A percentile compares a stretch with the other conserved stretches of the same genome.
Conservation (phyloP, 2,113 vertebrate species). For the Melanotaenia duboulayi region DNA sequence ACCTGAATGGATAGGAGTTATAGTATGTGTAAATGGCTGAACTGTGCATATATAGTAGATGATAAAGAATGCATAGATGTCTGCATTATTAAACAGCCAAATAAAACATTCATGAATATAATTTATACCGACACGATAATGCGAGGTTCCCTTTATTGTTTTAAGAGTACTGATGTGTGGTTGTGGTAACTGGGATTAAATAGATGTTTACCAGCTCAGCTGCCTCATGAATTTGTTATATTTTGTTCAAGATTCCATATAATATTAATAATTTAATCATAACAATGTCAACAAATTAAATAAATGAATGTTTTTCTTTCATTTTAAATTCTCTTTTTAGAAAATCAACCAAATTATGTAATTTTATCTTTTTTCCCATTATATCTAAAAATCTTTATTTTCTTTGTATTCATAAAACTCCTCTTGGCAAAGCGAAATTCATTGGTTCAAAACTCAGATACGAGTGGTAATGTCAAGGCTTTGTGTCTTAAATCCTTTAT, state of each 20-base stretch:
- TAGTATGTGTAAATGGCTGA: constrained; percentile 6
- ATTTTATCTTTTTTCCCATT: no score
- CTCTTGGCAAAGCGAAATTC: no score
- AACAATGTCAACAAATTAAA: not conserved
- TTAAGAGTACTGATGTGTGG: constrained; percentile 15
- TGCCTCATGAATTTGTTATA: constrained; percentile 38
- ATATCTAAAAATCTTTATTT: no score
- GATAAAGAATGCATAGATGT: constrained; percentile 64
- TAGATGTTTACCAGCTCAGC: constrained; percentile 26
- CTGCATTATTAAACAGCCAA: constrained; percentile 60
- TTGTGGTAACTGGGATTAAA: constrained; percentile 45
- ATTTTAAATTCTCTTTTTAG: no score
- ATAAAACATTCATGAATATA: constrained; percentile 52
- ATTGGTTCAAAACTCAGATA: no score
- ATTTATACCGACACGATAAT: constrained; percentile 26
- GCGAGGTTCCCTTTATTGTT: constrained; percentile 26
- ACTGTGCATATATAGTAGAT: constrained; percentile 32
- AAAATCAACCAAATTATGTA: no score
- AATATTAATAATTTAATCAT: not conserved
- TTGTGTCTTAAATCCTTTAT: not conserved
- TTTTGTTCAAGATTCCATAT: not conserved
- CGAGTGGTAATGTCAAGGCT: no score
- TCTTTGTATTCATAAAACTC: no score
- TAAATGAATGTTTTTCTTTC: no score
- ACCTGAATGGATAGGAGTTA: constrained; percentile 32